These are phyloP conservation scores for Callyntrura guangdongensis DNA, from an alignment of 2,888 invertebrate species.

Conservation along the genomic window DNA sequence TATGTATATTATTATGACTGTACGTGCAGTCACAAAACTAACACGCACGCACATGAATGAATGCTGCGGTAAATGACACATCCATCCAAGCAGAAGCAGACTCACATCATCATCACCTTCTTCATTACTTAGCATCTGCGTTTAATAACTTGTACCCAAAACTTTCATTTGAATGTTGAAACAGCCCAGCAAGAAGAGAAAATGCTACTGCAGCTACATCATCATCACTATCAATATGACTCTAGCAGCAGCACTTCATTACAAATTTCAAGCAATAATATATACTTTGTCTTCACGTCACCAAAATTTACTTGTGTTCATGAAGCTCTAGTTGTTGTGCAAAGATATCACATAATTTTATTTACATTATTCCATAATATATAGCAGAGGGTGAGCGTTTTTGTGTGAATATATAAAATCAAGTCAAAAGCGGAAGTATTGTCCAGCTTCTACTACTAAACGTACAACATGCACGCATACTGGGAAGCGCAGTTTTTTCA, in stretches of 20 bases:
- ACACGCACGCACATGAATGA: too few relatives aligned
- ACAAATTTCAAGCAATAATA: not conserved
- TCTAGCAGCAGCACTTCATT: not conserved
- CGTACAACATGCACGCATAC: not conserved
- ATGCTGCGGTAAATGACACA: too few relatives aligned
- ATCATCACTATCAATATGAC: not conserved
- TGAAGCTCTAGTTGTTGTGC: not conserved
- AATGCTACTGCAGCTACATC: too few relatives aligned
- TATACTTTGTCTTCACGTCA: conserved; percentile 3
- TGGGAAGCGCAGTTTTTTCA: not conserved
- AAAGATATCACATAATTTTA: not conserved
- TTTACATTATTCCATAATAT: not conserved
- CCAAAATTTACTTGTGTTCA: conserved; percentile 14
- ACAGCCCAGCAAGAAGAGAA: too few relatives aligned
- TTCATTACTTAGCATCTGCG: too few relatives aligned
- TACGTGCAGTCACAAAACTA: too few relatives aligned
- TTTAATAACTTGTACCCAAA: too few relatives aligned
- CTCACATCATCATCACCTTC: too few relatives aligned
- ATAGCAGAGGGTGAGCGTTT: not conserved
- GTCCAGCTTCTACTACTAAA: not conserved
- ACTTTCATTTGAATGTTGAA: too few relatives aligned
- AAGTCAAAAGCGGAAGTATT: not conserved
- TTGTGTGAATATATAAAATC: too few relatives aligned
- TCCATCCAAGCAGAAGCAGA: too few relatives aligned
- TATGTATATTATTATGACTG: too few relatives aligned